A percentile compares a stretch with the other conserved stretches of the same genome.
Evolutionary conservation across 2,797 vertebrate genomes (phyloP).

Genomic region (Zenarchopterus dispar): DNA sequence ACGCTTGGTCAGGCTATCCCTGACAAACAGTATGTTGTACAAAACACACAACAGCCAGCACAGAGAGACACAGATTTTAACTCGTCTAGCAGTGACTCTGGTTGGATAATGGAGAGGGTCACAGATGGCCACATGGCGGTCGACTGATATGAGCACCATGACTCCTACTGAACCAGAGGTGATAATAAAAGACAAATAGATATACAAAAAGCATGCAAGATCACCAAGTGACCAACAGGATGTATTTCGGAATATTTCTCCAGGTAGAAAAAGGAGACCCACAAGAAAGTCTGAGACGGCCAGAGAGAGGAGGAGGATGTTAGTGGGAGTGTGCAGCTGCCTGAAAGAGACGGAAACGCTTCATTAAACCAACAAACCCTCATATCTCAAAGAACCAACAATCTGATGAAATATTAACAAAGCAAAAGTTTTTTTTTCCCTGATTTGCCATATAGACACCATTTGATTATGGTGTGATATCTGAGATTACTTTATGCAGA

Average conservation of each 20-base stretch:
- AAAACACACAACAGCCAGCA: not conserved
- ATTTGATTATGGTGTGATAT: no score
- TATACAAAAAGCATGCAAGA: not conserved
- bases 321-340: constrained; percentile 5
- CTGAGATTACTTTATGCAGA: no score
- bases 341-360: not conserved
- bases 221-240: constrained; percentile 6
- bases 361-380: not conserved
- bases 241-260: not conserved
- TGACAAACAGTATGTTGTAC: not conserved
- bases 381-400: not conserved
- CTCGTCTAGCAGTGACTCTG: not conserved
- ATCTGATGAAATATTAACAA: no score
- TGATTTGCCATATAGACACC: no score
- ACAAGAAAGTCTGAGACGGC: not conserved
- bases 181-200: not conserved
- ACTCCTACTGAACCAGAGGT: not conserved
- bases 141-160: not conserved
- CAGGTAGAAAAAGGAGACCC: not conserved
- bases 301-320: constrained; percentile 1
- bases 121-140: not conserved
- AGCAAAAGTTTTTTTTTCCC: no score
- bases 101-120: not conserved
- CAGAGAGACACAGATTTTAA: not conserved
- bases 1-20: not conserved